Evolutionary conservation across 2,888 invertebrate species (phyloP), one percentile per base, ranked within the genome.

Genomic region (Thymelicus lineola): DNA sequence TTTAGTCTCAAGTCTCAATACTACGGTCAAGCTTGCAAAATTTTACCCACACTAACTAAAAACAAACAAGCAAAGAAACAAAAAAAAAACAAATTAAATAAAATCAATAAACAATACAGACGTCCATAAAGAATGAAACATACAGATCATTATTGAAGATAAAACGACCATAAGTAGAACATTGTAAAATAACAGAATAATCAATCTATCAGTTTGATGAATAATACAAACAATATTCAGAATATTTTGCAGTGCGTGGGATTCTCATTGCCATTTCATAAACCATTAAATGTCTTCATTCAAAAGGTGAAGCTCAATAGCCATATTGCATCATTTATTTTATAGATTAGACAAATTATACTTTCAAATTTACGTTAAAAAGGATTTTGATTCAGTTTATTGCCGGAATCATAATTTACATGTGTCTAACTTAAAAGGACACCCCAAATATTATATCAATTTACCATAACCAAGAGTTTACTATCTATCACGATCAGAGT

Each of bases 211-310:
- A 55, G 28, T 35, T 55, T 17, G 35, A 55, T 53, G 53, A 53
- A 55, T 55, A 55, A 10, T 55, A 55, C 55, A 55, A 55, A 35
- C 35, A 55, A 35, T 35, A 38, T 58, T 38, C 35, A 58, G 58
- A n/a, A 55, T 55, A 55, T 35, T 14, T 14, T 63, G 35, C 45
- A 6, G 64, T 28, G 45, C 28, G 65, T 65, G 45, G 65, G 57
- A 10, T 45, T 45, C 28, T 65, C 57, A 65, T 35, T 65, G 65
- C 55, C 42, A 57, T 28, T 57, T 65, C n/a, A 45, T 20, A 57
- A 12, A 28, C 6, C 38, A 36, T 42, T 46, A 63, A 36, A 48
- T 46, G 28, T 58, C 58, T 58, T 58, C 36, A 58, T 58, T 58
- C 58, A 38, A 58, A 58, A 58, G 58, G 58, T 58, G 58, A 58